These are phyloP conservation scores for Xestia ashworthii DNA, from an alignment of 2,888 invertebrate genomes.

Conservation along the genomic window DNA sequence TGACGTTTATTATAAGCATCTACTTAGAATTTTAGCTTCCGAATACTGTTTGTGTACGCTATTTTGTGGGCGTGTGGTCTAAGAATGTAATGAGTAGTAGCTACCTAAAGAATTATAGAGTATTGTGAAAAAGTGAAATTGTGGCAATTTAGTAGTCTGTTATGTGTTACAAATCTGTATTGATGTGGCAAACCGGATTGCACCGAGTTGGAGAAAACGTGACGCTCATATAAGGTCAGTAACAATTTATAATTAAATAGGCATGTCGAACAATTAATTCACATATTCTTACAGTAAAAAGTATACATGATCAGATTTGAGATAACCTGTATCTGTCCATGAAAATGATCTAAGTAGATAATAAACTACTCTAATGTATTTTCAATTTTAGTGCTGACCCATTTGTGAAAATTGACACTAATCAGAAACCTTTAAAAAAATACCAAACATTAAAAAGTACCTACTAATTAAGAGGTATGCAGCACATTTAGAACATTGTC, in stretches of 20 bases:
- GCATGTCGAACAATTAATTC: constrained; percentile 32
- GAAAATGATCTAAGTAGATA: background rate
- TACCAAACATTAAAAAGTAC: background rate
- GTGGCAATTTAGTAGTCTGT: constrained; percentile 74
- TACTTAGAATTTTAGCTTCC: constrained; percentile 78
- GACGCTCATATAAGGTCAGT: constrained; percentile 88
- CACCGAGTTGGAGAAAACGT: constrained; percentile 86
- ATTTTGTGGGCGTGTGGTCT: constrained; percentile 81
- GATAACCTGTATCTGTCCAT: background rate
- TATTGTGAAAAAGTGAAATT: constrained; percentile 74
- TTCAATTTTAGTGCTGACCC: background rate
- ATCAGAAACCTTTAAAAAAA: background rate
- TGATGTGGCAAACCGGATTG: constrained; percentile 90
- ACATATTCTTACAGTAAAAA: constrained; percentile 1
- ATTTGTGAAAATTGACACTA: background rate
- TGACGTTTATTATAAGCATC: constrained; percentile 83
- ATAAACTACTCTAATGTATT: background rate
- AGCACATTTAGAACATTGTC: background rate
- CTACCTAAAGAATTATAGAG: constrained; percentile 59
- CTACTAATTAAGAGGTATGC: background rate
- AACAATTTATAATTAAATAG: constrained; percentile 64
- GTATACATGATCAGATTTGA: background rate
- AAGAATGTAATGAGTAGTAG: constrained; percentile 59
- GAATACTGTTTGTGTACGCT: constrained; percentile 83
- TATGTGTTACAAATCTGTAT: constrained; percentile 85